These are phyloP conservation scores for Toxostoma redivivum DNA, from an alignment of 2,113 vertebrate species.

Conservation along the genomic window DNA sequence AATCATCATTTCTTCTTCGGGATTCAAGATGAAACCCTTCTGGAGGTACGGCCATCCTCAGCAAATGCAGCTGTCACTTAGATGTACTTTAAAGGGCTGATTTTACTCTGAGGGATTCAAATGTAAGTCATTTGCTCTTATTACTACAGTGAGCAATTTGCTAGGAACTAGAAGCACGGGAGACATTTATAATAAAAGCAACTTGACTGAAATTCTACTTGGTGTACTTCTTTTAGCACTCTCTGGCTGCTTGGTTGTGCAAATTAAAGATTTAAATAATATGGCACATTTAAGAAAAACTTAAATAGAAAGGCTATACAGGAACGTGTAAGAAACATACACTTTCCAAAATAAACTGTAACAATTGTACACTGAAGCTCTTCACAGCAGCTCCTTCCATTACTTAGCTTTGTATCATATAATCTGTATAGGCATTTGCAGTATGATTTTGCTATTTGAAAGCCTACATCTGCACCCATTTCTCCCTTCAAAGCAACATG, in stretches of 20 bases:
- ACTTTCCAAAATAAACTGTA: background rate
- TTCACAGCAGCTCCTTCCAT: background rate
- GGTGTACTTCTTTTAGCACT: background rate
- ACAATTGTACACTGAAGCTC: background rate
- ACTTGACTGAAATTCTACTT: background rate
- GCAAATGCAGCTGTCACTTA: background rate
- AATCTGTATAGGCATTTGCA: background rate
- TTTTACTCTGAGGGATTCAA: background rate
- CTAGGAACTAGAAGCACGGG: background rate
- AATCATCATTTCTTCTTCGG: background rate
- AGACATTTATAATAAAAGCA: background rate
- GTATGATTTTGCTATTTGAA: background rate
- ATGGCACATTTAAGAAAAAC: background rate
- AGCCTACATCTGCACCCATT: rapidly evolving
- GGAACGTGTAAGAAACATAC: background rate
- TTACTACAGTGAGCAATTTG: background rate
- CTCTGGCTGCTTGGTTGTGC: background rate
- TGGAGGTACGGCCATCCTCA: rapidly evolving
- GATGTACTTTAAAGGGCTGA: background rate
- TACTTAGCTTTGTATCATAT: background rate
- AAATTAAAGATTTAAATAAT: background rate
- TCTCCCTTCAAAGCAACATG: background rate
- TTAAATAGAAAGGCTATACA: background rate
- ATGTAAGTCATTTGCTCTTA: background rate
- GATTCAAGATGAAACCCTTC: background rate